These are phyloP conservation scores for Apamea sordens DNA, from an alignment of 2,888 invertebrate genomes.

Conservation along the genomic window DNA sequence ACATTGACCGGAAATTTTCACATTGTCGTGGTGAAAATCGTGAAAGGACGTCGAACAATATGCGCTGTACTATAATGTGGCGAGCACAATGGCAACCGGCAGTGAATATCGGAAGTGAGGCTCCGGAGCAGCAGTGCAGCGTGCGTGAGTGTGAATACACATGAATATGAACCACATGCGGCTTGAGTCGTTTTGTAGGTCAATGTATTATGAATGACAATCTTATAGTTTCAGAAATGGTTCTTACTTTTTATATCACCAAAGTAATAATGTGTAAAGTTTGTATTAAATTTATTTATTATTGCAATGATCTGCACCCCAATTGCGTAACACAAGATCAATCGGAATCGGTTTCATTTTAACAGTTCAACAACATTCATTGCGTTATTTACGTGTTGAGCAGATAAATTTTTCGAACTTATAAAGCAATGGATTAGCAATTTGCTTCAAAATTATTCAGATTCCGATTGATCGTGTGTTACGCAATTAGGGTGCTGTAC, in stretches of 20 bases:
- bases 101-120: constrained; percentile 49
- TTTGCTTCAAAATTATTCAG: too few species aligned
- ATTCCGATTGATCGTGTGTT: too few species aligned
- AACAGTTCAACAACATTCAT: too few species aligned
- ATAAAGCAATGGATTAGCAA: too few species aligned
- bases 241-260: background rate
- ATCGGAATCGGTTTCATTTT: too few species aligned
- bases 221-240: background rate
- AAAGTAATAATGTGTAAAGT: background rate
- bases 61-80: constrained; percentile 50
- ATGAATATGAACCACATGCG: background rate
- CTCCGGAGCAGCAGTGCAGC: constrained; percentile 7
- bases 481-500: too few species aligned
- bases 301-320: background rate
- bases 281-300: background rate
- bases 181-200: background rate
- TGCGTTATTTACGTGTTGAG: too few species aligned
- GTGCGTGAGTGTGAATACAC: background rate
- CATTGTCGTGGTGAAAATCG: constrained; percentile 53
- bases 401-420: too few species aligned
- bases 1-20: constrained; percentile 63
- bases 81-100: constrained; percentile 42
- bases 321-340: too few species aligned
- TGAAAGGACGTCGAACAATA: constrained; percentile 61
- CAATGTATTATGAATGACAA: background rate